Conservation (phyloP, 2,888 invertebrate species). For the Chaitophorus viminalis region DNA sequence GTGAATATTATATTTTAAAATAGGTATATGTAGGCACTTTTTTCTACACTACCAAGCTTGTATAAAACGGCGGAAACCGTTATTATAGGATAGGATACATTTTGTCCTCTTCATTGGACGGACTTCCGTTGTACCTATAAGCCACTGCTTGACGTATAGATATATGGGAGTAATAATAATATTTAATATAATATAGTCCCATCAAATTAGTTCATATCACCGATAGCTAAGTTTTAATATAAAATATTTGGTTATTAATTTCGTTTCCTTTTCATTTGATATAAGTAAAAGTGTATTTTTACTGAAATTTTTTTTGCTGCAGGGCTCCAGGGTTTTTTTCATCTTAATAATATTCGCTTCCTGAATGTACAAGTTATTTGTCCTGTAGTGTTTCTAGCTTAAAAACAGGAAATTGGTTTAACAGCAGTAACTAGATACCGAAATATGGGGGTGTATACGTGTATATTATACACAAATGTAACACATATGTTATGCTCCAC, state of each 20-base stretch:
- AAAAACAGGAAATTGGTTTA: constrained; percentile 28
- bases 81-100: neutral
- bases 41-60: neutral
- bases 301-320: too few relatives aligned
- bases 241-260: too few relatives aligned
- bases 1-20: constrained; percentile 1
- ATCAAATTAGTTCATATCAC: too few relatives aligned
- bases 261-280: too few relatives aligned
- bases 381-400: neutral
- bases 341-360: too few relatives aligned
- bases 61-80: neutral
- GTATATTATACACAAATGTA: neutral
- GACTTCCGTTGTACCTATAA: neutral
- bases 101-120: constrained; percentile 6
- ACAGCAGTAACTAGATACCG: constrained; percentile 30
- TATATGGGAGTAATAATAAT: too few relatives aligned
- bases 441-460: neutral
- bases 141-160: too few relatives aligned
- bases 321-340: too few relatives aligned
- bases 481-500: neutral
- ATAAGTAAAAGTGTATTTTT: too few relatives aligned
- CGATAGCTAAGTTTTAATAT: too few relatives aligned
- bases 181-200: too few relatives aligned
- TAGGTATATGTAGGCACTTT: neutral
- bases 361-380: too few relatives aligned